Base-by-base conservation (phyloP, 2,888 invertebrate genomes). In the Pecten maximus region DNA sequence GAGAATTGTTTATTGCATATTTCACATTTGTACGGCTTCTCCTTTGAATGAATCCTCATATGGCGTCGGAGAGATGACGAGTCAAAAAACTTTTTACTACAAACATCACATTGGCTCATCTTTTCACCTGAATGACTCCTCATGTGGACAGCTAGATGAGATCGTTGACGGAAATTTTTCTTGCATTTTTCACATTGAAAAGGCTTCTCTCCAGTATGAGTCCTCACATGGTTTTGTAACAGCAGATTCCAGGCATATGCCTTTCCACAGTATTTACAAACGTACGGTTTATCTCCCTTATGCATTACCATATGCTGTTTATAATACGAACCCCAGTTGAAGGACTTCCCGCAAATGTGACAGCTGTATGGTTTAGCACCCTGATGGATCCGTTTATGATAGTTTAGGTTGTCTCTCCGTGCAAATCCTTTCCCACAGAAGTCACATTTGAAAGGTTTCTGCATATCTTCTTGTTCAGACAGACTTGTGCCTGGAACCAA, bases 1-100 rank as follows among this genome's bases (percentile, higher is more conserved):
- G 74, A 74, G 12, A 74, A 74, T 28, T 74, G 35, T 74, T 74
- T 74, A 74, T 74, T 74, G 35, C 74, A 74, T 28, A 74, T 16
- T 35, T 74, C 74, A 74, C 74, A 74, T 16, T 74, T 74, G 35
- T 74, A 74, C 12, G 74, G 74, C 35, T 74, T 74, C 6, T 74
- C 74, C 74, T 74, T 74, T 28, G 74, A 74, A 28, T 74, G 74
- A 35, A 74, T 74, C 28, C 74, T 74, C 74, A 74, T 74, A 35
- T 74, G 74, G 23, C 74, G 74, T 28, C 74, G 28, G 15, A 74
- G 74, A 6, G 74, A 74, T 0, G 74, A 74, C 10, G 74, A 74
- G 35, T 74, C 74, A 16, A 74, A 74, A 74, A 74, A 74, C 74
- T 35, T 74, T 35, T 74, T 74, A 74, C 28, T 74, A 35, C 74